Evolutionary conservation across 2,888 invertebrate genomes (phyloP).

Genomic region (Nemapogon koenigi): DNA sequence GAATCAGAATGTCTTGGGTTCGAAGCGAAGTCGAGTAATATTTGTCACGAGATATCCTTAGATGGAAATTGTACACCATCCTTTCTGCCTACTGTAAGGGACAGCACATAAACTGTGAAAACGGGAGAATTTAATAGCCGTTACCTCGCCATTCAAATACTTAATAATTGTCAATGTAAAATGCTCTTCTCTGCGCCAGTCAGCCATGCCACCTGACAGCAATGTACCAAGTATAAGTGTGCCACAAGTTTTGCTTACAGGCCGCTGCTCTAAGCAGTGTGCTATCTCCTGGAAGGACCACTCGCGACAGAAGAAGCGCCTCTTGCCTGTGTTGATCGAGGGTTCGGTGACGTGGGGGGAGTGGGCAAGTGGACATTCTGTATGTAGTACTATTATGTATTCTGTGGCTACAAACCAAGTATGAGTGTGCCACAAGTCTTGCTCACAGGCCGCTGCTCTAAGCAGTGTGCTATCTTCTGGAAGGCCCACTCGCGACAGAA

Average conservation of each 20-base stretch:
- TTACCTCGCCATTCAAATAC: no score
- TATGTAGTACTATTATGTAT: neutral
- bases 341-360: slow-evolving; percentile 37
- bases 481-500: slow-evolving; percentile 96
- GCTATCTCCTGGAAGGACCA: slow-evolving; percentile 96
- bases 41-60: no score
- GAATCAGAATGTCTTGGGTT: no score
- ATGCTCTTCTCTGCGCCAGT: no score
- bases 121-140: no score
- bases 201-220: no score
- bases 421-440: slow-evolving; percentile 90
- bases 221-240: slow-evolving; percentile 78
- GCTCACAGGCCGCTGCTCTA: slow-evolving; percentile 85
- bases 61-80: no score
- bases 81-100: no score
- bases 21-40: no score
- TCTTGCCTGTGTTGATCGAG: slow-evolving; percentile 63
- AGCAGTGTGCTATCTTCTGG: slow-evolving; percentile 88
- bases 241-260: slow-evolving; percentile 85
- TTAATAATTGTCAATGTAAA: no score
- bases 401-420: slow-evolving; percentile 69
- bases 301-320: slow-evolving; percentile 85
- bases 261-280: slow-evolving; percentile 88
- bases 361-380: neutral
- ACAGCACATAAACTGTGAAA: no score